Percentiles rank a stretch among this genome's conserved stretches.
These are phyloP conservation scores for Stramonita haemastoma DNA, from an alignment of 2,888 invertebrate species.

Conservation along the genomic window DNA sequence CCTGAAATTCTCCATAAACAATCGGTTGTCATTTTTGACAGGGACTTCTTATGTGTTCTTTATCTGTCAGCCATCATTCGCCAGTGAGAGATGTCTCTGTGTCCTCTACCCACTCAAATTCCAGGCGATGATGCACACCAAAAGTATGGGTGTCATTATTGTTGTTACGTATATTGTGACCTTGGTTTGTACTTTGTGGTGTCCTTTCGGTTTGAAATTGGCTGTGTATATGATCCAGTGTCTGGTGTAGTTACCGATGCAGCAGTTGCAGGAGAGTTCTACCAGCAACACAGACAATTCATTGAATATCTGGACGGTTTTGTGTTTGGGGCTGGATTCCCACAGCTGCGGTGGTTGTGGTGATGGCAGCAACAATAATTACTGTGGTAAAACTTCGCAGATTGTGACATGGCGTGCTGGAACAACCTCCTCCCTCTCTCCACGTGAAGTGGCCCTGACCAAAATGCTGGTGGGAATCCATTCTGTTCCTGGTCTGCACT, in stretches of 20 bases:
- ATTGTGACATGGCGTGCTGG: not conserved
- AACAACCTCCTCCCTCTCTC: not conserved
- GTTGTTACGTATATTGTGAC: too few relatives aligned
- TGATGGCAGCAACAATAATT: not conserved
- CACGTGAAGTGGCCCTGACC: conserved; percentile 12
- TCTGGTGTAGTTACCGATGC: not conserved
- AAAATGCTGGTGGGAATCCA: conserved; percentile 15
- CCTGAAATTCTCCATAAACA: not conserved
- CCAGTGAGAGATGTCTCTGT: too few relatives aligned
- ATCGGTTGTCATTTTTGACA: not conserved
- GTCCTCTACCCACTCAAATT: too few relatives aligned
- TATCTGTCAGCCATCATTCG: too few relatives aligned
- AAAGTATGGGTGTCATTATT: too few relatives aligned
- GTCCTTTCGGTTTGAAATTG: too few relatives aligned
- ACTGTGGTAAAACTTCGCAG: conserved; percentile 3
- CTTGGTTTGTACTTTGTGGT: too few relatives aligned
- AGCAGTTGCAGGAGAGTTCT: not conserved
- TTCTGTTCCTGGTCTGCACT: not conserved
- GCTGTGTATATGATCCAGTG: too few relatives aligned
- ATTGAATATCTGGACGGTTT: not conserved
- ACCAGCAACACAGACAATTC: not conserved
- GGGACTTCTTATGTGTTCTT: not conserved
- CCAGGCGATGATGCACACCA: too few relatives aligned
- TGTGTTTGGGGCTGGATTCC: not conserved
- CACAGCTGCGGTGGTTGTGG: not conserved